Evolutionary conservation across 2,888 invertebrate genomes (phyloP).

Genomic region (Gryllus longicercus): DNA sequence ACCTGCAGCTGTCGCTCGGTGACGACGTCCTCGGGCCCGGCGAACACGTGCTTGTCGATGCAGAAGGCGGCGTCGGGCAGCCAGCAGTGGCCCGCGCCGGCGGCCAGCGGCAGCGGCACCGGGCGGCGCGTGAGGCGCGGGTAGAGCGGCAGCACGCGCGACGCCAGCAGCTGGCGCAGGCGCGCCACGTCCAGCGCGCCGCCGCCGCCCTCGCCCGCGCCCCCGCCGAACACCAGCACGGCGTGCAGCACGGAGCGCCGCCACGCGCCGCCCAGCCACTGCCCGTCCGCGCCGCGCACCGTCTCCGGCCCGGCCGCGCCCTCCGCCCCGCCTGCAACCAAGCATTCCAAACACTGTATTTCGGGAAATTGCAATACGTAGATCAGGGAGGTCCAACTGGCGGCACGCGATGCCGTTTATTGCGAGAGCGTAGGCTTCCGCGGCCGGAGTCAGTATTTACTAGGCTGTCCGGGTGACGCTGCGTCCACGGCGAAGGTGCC

Average conservation of each 20-base stretch:
- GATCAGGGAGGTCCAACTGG: too few relatives aligned
- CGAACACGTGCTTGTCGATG: slow-evolving; percentile 52
- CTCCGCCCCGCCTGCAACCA: too few relatives aligned
- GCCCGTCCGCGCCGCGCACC: slow-evolving; percentile 47
- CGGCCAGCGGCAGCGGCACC: slow-evolving; percentile 40
- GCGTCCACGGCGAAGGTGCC: too few relatives aligned
- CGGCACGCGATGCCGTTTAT: too few relatives aligned
- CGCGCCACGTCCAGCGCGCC: slow-evolving; percentile 48
- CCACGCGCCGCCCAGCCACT: slow-evolving; percentile 48
- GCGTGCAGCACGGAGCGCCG: slow-evolving; percentile 49
- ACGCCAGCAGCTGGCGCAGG: slow-evolving; percentile 49
- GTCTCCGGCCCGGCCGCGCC: slow-evolving; percentile 22
- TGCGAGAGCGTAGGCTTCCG: too few relatives aligned
- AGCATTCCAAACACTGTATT: too few relatives aligned
- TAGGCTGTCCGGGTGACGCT: too few relatives aligned
- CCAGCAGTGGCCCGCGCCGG: slow-evolving; percentile 51
- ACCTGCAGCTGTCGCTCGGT: slow-evolving; percentile 39
- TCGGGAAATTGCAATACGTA: too few relatives aligned
- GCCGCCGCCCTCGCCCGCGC: slow-evolving; percentile 28
- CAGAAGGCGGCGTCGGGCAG: slow-evolving; percentile 49
- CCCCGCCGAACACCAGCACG: slow-evolving; percentile 48
- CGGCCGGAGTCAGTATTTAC: too few relatives aligned
- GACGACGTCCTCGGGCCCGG: slow-evolving; percentile 43
- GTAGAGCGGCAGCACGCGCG: slow-evolving; percentile 47
- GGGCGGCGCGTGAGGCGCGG: slow-evolving; percentile 51